Evolutionary conservation across 2,113 vertebrate species (phyloP).

Genomic region (Oncorhynchus keta): DNA sequence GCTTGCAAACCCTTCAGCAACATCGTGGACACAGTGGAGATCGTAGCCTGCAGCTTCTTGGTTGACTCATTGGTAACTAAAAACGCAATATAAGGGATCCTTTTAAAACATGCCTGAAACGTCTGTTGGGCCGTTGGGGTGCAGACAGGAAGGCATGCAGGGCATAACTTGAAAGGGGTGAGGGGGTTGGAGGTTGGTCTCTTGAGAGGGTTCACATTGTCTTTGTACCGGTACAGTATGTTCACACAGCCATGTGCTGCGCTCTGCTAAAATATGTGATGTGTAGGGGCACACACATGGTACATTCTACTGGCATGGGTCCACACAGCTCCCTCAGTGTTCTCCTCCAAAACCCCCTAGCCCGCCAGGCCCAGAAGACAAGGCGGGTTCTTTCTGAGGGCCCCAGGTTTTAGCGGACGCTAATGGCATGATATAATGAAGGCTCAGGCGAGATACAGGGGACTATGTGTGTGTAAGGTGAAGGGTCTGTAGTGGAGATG

Average conservation of each 20-base stretch:
- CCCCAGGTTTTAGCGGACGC: background rate
- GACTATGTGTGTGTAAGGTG: constrained; percentile 6
- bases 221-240: constrained; percentile 6
- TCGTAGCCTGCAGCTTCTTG: constrained; percentile 86
- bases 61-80: constrained; percentile 86
- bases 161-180: background rate
- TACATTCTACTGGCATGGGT: background rate
- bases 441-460: background rate
- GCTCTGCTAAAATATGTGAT: background rate
- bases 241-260: constrained; percentile 2
- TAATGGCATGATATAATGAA: background rate
- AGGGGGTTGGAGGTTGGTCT: background rate
- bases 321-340: background rate
- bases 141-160: background rate
- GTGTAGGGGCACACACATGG: background rate
- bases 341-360: background rate
- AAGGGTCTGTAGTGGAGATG: background rate
- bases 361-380: background rate
- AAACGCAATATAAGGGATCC: constrained; percentile 16
- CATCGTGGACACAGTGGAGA: constrained; percentile 82
- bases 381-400: background rate
- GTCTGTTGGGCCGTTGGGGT: background rate
- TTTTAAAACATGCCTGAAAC: background rate
- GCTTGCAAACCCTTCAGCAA: constrained; percentile 92
- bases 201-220: background rate